Base-by-base conservation (phyloP, 2,113 vertebrate species). In the Chaetodon trifascialis region DNA sequence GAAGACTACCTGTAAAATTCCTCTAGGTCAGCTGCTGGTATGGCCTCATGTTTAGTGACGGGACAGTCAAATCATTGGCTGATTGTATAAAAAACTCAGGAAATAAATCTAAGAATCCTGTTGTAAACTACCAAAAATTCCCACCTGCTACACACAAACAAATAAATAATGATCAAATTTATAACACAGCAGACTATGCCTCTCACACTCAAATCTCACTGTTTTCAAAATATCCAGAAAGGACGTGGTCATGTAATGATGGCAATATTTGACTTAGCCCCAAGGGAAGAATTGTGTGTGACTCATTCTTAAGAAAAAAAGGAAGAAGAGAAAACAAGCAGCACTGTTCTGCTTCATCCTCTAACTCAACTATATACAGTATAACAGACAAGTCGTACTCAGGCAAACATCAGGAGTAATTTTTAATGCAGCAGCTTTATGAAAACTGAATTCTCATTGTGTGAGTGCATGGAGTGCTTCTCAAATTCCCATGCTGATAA, bases 1-100 rank as follows among this genome's bases (percentile, higher is more conserved):
- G n/a, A 81, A 51, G 73, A 76, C 73, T 64, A 87, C 79, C 79
- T 85, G 84, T 78, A 70, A 86, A 79, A 86, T 89, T 86, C 83
- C 82, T 76, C 10, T 7, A 11, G 34, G 78, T 76, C 83, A 80
- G 73, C 67, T 82, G 80, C 25, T 60, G 25, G 64, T 7, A 67
- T 1, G 21, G 25, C 60, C 71, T 69, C 2, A 73, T 36, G 55
- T 54, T 55, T 19, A 51, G 7, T 49, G 40, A 68, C 9, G 34
- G 19, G 17, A 16, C 19, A 11, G 60, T 42, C 19, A 67, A 67
- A 68, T 58, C 21, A 40, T 1, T 59, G 36, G 34, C 9, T 64
- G 15, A 30, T 4, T 68, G 12, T 67, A 23, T 25, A 69, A 51
- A 75, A 60, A 80, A 71, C 19, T 34, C 8, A n/a, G 4, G 1